Evolutionary conservation across 2,113 vertebrate species (phyloP), one percentile per base, ranked within the genome.

Genomic region (Ochotona curzoniae): DNA sequence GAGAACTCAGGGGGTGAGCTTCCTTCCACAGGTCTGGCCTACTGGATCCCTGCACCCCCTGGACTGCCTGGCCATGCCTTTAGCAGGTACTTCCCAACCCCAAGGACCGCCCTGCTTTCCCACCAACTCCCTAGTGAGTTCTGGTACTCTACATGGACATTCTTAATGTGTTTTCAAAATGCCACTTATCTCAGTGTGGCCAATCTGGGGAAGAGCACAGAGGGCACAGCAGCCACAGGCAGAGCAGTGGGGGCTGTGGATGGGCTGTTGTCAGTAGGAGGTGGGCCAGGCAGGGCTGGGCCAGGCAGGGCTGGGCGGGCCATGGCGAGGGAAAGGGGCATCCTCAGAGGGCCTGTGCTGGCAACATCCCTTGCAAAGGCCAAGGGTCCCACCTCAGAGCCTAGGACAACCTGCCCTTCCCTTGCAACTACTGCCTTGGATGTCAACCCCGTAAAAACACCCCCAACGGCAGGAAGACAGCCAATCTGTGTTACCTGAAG

Each of bases 151-250:
- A 0, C 69, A 79, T 20, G 87, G 63, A 79, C 44, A 74, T 57
- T 63, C 76, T 88, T 54, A 44, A 44, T 64, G 38, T 49, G 18
- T 84, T 15, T 66, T 69, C 57, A 9, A 63, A 81, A 93, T 86
- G 78, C 47, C 0, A 35, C 60, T 64, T 51, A 64, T 66, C 82
- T 87, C 54, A 76, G 61, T 84, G 91, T 78, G 64, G 78, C 57
- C 26, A 66, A 70, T 81, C 69, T 91, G 94, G 80, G 93, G 60
- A 60, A 1, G 86, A 93, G 61, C 73, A 82, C 7, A 38, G 64
- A 82, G 32, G 71, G 51, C 47, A 76, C 2, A 87, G 78, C 4
- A 92, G 83, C 78, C 90, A 83, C 38, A 10, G 35, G 81, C 74
- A 28, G 20, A 14, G 13, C 14, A 84, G n/a, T 87, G 71, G 49